Percentiles rank a stretch among this genome's conserved stretches.
Evolutionary conservation across 2,888 invertebrate species (phyloP).

Genomic region (Polymixis flavicincta): DNA sequence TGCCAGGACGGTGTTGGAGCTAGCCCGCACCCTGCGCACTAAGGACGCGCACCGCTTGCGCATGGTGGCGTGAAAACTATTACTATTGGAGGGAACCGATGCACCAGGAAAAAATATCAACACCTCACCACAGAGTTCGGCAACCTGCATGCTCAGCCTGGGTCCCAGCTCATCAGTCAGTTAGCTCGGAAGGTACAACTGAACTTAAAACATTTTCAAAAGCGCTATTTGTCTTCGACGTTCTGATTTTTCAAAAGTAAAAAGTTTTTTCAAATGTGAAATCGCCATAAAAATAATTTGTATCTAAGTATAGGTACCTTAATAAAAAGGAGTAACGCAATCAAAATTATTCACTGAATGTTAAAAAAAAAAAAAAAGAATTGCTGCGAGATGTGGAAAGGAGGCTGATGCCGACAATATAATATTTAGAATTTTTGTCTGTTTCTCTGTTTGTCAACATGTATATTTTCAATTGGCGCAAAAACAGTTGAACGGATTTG

Average conservation of each 20-base stretch:
- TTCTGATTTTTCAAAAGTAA: not conserved
- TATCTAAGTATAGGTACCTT: too few species aligned
- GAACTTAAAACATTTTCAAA: not conserved
- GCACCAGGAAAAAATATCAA: not conserved
- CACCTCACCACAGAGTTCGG: not conserved
- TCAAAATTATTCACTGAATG: not conserved
- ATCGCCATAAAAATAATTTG: not conserved
- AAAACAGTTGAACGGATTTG: too few species aligned
- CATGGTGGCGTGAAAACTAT: too few species aligned
- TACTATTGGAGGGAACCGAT: not conserved
- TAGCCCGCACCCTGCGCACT: too few species aligned
- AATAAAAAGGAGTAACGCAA: not conserved
- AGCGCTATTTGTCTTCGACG: not conserved
- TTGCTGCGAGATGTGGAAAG: not conserved
- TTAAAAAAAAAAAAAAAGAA: not conserved
- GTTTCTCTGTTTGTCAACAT: not conserved
- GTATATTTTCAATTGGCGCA: too few species aligned
- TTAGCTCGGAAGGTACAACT: not conserved
- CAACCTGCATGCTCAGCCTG: not conserved
- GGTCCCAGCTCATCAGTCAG: not conserved
- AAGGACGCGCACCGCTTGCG: too few species aligned
- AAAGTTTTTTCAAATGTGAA: not conserved
- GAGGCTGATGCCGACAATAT: not conserved
- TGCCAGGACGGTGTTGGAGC: too few species aligned
- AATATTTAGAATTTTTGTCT: not conserved